Evolutionary conservation across 1,140 invertebrate genomes (phyloP).

Genomic region (Mactra quadrangularis): DNA sequence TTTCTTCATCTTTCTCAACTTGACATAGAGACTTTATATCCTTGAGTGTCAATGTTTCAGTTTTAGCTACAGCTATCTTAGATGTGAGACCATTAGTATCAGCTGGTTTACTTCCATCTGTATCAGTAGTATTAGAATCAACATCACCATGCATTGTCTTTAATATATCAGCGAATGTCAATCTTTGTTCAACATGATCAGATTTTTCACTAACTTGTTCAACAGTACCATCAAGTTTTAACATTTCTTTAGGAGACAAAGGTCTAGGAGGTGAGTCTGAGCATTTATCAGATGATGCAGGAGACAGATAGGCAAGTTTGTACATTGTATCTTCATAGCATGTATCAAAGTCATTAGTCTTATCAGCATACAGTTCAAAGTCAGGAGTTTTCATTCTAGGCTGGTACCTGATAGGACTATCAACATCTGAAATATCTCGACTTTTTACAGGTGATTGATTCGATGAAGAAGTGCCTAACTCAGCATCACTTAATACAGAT

Average conservation of each 20-base stretch:
- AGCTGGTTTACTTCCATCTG: neutral
- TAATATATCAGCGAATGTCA: constrained; percentile 53
- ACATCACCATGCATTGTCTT: constrained; percentile 43
- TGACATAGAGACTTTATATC: constrained; percentile 58
- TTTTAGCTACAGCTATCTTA: constrained; percentile 64
- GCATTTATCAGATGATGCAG: constrained; percentile 70
- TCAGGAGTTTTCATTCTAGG: constrained; percentile 15
- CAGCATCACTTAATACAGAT: constrained; percentile 24
- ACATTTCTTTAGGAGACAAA: constrained; percentile 72
- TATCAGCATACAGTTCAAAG: constrained; percentile 64
- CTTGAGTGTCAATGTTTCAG: constrained; percentile 42
- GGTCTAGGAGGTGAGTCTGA: constrained; percentile 76
- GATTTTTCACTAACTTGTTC: constrained; percentile 28
- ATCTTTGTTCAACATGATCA: constrained; percentile 49
- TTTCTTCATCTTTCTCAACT: constrained; percentile 27
- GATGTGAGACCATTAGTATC: neutral
- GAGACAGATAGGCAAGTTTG: constrained; percentile 77
- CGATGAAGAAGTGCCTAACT: constrained; percentile 15
- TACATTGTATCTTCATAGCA: constrained; percentile 75
- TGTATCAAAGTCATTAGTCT: constrained; percentile 68
- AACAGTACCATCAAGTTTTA: constrained; percentile 30
- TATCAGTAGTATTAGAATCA: neutral
- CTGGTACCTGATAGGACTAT: constrained; percentile 32
- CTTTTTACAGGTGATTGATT: constrained; percentile 50
- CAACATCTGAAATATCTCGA: constrained; percentile 42